Evolutionary conservation across 2,888 invertebrate species (phyloP).

Genomic region (Pycnomerus fuliginosus): DNA sequence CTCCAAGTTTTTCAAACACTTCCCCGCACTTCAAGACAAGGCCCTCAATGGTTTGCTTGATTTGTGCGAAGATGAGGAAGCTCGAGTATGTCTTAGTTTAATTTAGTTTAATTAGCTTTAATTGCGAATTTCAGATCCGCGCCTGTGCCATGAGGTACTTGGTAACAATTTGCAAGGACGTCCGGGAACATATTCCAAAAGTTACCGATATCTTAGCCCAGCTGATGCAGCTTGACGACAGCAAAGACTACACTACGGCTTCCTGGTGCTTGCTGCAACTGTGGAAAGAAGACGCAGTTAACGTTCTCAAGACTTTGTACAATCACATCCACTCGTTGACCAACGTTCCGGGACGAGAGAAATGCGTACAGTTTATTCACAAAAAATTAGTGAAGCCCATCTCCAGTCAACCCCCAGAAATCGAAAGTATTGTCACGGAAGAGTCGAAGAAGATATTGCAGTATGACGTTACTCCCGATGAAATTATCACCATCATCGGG

Average conservation of each 20-base stretch:
- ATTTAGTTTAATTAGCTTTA: too few relatives aligned
- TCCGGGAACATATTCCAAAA: slow-evolving; percentile 77
- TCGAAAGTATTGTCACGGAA: slow-evolving; percentile 79
- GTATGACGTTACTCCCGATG: slow-evolving; percentile 86
- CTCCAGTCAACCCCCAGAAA: slow-evolving; percentile 77
- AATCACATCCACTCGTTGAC: slow-evolving; percentile 62
- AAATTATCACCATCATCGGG: slow-evolving; percentile 87
- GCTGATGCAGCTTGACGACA: slow-evolving; percentile 83
- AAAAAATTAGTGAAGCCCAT: slow-evolving; percentile 66
- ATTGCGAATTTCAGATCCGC: slow-evolving; percentile 78
- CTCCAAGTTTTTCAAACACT: slow-evolving; percentile 89
- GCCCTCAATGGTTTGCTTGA: slow-evolving; percentile 92
- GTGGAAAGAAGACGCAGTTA: slow-evolving; percentile 71
- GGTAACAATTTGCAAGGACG: slow-evolving; percentile 82
- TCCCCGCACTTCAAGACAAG: slow-evolving; percentile 80
- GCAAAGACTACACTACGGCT: slow-evolving; percentile 77
- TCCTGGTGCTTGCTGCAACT: slow-evolving; percentile 79
- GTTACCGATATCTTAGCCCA: slow-evolving; percentile 93
- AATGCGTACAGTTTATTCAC: slow-evolving; percentile 83
- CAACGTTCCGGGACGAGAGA: slow-evolving; percentile 77
- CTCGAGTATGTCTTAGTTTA: slow-evolving; percentile 71
- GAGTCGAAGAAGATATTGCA: slow-evolving; percentile 84
- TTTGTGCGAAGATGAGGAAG: slow-evolving; percentile 93
- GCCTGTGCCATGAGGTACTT: slow-evolving; percentile 93
- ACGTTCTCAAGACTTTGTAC: slow-evolving; percentile 59